Conservation (phyloP, 2,113 vertebrate genomes). For the Gavialis gangeticus region DNA sequence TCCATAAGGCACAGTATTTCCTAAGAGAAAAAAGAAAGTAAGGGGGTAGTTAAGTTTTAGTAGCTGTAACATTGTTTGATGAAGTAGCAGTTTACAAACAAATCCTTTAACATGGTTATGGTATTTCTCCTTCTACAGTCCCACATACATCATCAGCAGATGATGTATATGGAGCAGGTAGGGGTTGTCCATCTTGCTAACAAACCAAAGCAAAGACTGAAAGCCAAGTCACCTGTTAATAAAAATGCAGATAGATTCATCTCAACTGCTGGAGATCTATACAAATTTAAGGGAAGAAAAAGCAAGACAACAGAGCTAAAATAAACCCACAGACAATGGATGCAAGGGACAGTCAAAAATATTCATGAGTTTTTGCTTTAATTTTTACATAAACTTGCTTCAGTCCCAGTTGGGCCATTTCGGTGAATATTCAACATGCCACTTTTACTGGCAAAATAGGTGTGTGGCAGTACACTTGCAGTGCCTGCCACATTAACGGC, state of each 20-base stretch:
- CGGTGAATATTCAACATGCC: constrained; percentile 43
- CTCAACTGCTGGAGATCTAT: neutral
- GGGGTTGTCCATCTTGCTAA: neutral
- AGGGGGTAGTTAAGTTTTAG: neutral
- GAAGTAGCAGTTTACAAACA: neutral
- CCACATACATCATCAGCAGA: neutral
- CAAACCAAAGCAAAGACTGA: neutral
- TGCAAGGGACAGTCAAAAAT: neutral
- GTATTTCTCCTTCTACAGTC: neutral
- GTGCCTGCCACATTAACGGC: too few relatives aligned
- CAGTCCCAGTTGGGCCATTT: constrained; percentile 43
- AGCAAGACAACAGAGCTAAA: neutral
- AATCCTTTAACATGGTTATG: neutral
- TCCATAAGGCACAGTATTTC: constrained; percentile 32
- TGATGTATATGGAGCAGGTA: neutral
- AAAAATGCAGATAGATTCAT: neutral
- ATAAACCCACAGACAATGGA: neutral
- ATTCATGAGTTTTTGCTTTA: neutral
- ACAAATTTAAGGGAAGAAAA: neutral
- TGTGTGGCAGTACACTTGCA: neutral
- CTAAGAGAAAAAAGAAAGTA: neutral
- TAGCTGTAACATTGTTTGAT: neutral
- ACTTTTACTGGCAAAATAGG: constrained; percentile 65
- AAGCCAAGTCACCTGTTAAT: neutral
- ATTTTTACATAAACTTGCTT: neutral